Evolutionary conservation across 1,140 invertebrate genomes (phyloP), one percentile per base, ranked within the genome.

Genomic region (Onthophagus taurus): DNA sequence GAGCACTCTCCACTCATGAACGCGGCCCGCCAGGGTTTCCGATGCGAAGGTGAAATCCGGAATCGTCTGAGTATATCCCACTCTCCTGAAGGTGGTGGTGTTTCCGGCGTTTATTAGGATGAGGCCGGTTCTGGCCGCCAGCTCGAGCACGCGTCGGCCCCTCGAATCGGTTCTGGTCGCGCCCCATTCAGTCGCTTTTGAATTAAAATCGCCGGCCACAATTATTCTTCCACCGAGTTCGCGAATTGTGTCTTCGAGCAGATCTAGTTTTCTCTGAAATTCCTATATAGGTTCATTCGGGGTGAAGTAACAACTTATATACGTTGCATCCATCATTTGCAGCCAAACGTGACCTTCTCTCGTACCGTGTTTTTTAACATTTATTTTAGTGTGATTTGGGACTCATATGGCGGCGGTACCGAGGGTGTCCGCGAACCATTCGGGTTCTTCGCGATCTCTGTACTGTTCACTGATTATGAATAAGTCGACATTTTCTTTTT

Each of bases 371-470:
- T 16, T 19, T 7, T 6, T 19, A 14, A 36, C 14, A 9, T 16
- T 8, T 9, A 36, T 12, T 12, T 12, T 2, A 36, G 11, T 36
- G 7, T 1, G 18, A 8, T 19, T 36, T 9, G 34, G 34, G 34
- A 19, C 21, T 19, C 34, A 36, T 6, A 36, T 19, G 14, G 34
- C 34, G 34, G 34, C 34, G 17, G 18, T 36, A 19, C 17, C 17
- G 14, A 36, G 34, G 18, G 12, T 6, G 8, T 36, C 34, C 4
- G 9, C 12, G 17, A 12, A 36, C 14, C 17, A 36, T 6, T 12
- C 14, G 5, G 7, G 9, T 12, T 36, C 34, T 2, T 17, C 8
- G 7, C 14, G 18, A 14, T 19, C 17, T 20, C 34, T 36, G 21
- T 36, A 20, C 14, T 36, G 34, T 16, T 36, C 14, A 19, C 34